phyloP scores from a whole-genome alignment of 2,797 vertebrate species.

The Silurus lanzhouensis region DNA sequence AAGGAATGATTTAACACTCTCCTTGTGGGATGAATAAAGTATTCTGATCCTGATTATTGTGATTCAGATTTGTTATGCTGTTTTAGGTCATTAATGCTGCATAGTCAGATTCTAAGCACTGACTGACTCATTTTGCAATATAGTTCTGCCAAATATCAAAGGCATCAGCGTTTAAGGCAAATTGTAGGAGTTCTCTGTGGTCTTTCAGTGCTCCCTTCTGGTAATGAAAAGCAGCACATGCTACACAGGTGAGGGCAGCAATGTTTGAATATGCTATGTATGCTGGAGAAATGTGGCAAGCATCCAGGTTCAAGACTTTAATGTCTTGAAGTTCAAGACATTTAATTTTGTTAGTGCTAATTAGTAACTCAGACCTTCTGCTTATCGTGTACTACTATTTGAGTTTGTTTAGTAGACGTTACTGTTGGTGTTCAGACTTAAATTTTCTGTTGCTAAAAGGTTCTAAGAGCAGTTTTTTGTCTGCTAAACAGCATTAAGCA shows the following conservation, averaged over 20 bases:
- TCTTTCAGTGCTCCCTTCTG: slow-evolving; percentile 8
- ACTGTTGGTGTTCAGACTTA: background rate
- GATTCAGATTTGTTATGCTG: background rate
- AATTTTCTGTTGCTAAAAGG: background rate
- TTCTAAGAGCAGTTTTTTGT: slow-evolving; percentile 8
- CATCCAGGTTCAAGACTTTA: background rate
- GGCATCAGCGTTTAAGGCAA: background rate
- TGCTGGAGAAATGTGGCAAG: background rate
- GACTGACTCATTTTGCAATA: background rate
- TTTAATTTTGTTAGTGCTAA: background rate
- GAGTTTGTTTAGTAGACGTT: background rate
- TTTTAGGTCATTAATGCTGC: background rate
- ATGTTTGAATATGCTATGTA: background rate
- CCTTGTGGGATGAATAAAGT: too few species aligned
- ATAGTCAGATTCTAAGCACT: background rate
- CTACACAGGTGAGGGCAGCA: background rate
- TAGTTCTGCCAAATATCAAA: background rate
- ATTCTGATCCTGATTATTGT: too few species aligned
- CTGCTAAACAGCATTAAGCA: slow-evolving; percentile 6
- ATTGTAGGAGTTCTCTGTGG: background rate
- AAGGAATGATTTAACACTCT: background rate
- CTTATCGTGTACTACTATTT: background rate
- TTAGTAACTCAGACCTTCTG: background rate
- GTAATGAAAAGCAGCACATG: slow-evolving; percentile 1
- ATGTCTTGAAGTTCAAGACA: background rate